Evolutionary conservation across 2,888 invertebrate species (phyloP).

Genomic region (Pilophorus perplexus): DNA sequence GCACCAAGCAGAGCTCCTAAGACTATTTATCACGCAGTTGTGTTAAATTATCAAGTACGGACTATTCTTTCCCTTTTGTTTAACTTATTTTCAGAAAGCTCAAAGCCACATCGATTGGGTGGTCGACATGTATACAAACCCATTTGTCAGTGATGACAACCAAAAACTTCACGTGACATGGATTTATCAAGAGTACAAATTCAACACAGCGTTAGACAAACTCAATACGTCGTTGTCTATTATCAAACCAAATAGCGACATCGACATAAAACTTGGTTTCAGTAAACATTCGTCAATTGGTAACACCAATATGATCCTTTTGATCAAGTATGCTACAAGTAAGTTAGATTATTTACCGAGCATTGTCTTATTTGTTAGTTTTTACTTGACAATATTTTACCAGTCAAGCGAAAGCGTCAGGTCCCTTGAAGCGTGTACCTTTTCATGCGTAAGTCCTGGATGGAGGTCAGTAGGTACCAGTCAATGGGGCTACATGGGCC

Average conservation of each 20-base stretch:
- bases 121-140: slow-evolving; percentile 68
- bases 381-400: too few relatives aligned
- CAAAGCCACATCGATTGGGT: slow-evolving; percentile 69
- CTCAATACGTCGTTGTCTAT: slow-evolving; percentile 64
- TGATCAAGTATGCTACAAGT: slow-evolving; percentile 48
- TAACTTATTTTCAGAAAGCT: slow-evolving; percentile 58
- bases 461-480: neutral
- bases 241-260: slow-evolving; percentile 63
- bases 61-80: neutral
- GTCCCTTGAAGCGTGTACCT: too few relatives aligned
- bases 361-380: too few relatives aligned
- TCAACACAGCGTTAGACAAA: slow-evolving; percentile 58
- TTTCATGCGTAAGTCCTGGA: neutral
- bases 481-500: too few relatives aligned
- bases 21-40: too few relatives aligned
- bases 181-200: slow-evolving; percentile 61
- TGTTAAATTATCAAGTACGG: too few relatives aligned
- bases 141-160: slow-evolving; percentile 58
- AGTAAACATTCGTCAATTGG: slow-evolving; percentile 51
- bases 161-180: slow-evolving; percentile 63
- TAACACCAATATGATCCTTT: slow-evolving; percentile 38
- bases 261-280: slow-evolving; percentile 63
- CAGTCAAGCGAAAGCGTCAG: too few relatives aligned
- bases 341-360: too few relatives aligned
- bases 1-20: too few relatives aligned